Evolutionary conservation across 2,113 vertebrate species (phyloP).

Genomic region (Glareola pratincola): DNA sequence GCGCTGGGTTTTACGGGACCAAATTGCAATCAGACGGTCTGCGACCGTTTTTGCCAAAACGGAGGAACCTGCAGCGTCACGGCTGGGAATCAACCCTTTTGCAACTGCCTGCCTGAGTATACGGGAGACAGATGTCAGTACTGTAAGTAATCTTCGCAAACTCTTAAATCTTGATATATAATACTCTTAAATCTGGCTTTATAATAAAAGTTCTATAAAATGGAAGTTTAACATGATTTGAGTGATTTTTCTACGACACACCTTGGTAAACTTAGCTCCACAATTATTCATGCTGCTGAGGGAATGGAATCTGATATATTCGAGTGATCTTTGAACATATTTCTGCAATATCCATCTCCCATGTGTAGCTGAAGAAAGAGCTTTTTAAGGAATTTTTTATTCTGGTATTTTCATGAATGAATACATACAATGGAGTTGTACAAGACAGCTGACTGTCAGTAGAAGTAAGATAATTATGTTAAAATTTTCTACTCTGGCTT

Average conservation of each 20-base stretch:
- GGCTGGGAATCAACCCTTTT: slow-evolving; percentile 90
- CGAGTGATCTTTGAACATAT: neutral
- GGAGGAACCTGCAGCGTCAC: slow-evolving; percentile 91
- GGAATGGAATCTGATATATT: neutral
- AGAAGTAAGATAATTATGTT: neutral
- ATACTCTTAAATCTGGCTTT: neutral
- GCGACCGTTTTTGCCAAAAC: slow-evolving; percentile 89
- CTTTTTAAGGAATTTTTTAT: neutral
- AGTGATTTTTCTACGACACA: accelerated
- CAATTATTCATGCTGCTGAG: neutral
- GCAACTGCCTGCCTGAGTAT: slow-evolving; percentile 88
- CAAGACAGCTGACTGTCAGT: neutral
- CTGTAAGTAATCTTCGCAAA: slow-evolving; percentile 78
- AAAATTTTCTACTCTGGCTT: neutral
- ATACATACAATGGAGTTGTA: accelerated
- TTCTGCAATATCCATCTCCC: neutral
- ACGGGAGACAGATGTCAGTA: slow-evolving; percentile 93
- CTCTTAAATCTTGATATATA: accelerated
- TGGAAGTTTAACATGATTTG: neutral
- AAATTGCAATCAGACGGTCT: slow-evolving; percentile 87
- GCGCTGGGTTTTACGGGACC: slow-evolving; percentile 89
- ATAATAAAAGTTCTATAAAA: accelerated
- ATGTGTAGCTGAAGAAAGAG: neutral
- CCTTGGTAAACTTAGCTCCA: neutral
- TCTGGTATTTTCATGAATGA: neutral